Base-by-base conservation (phyloP, 2,888 invertebrate genomes). In the Choreutis nemorana region DNA sequence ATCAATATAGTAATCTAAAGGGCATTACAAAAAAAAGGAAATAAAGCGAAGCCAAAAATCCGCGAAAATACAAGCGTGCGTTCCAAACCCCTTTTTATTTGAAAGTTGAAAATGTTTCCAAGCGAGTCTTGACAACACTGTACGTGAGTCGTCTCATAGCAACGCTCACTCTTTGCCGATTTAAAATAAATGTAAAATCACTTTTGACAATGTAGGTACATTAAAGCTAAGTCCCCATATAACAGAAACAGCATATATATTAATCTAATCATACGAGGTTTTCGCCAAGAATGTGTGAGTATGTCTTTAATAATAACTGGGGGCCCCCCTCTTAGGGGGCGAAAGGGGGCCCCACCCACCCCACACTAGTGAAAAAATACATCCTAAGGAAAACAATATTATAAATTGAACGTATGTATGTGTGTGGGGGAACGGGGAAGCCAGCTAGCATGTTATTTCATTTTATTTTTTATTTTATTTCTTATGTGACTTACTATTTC, bases 241-340 rank as follows among this genome's bases (percentile, higher is more conserved):
- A 53, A 11, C 14, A 52, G 45, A 50, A 50, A 45, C 54, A 55
- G 53, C 62, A n/a, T n/a, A n/a, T 57, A 65, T 77, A 75, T 77
- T 77, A 77, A 77, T 77, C 75, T 77, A 78, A 77, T 78, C 77
- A 77, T 72, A 73, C 70, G 64, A 61, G 58, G 56, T 62, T 61
- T 48, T 56, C 62, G 55, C 55, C 62, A 66, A 70, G 70, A 59
- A 70, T 77, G 78, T 78, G 77, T 77, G 77, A 65, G 77, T 73
- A 63, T 73, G 73, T 77, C 77, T 78, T 78, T 78, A 78, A 78
- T 78, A 78, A 78, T 78, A 78, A 77, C 77, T 59, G 66, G 68
- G 72, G 63, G 57, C 41, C 37, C 37, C 40, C 41, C 34, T n/a
- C n/a, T n/a, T n/a, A n/a, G n/a, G 39, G 47, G 33, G 37, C 35